phyloP scores from a whole-genome alignment of 2,797 vertebrate genomes.

The Botia kubotai region DNA sequence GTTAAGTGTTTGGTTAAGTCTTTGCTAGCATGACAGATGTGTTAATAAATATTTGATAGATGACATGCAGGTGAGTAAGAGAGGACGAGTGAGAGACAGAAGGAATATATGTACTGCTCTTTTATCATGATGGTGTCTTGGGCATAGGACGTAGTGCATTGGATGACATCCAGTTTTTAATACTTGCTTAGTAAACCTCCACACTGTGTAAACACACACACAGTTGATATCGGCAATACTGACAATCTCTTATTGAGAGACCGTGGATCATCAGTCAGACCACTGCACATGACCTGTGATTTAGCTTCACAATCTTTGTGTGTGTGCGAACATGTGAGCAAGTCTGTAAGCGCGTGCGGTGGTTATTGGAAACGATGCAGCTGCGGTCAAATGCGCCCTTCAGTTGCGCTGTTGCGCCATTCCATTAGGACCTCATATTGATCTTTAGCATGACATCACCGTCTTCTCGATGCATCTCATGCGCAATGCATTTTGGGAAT shows the following conservation, averaged over 20 bases:
- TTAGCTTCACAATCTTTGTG: background rate
- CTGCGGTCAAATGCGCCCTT: conserved; percentile 37
- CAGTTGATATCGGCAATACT: background rate
- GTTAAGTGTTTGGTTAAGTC: background rate
- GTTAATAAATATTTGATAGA: conserved; percentile 35
- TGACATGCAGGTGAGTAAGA: background rate
- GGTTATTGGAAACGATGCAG: background rate
- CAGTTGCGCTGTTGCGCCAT: conserved; percentile 28
- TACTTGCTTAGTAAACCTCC: background rate
- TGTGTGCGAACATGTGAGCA: background rate
- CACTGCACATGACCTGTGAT: background rate
- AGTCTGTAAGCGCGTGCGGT: conserved; percentile 13
- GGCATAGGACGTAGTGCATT: background rate
- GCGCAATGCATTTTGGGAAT: conserved; percentile 40
- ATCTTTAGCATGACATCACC: conserved; percentile 57
- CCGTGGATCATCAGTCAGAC: background rate
- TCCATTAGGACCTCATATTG: conserved; percentile 52
- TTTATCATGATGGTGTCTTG: background rate
- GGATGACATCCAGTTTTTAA: conserved; percentile 15
- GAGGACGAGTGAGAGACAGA: background rate
- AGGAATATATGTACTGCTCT: background rate
- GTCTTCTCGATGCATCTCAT: conserved; percentile 45
- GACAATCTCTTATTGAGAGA: background rate
- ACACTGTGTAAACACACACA: background rate
- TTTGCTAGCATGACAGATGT: background rate